Evolutionary conservation across 2,888 invertebrate species (phyloP), one percentile per base, ranked within the genome.

Genomic region (Sphinx pinastri): DNA sequence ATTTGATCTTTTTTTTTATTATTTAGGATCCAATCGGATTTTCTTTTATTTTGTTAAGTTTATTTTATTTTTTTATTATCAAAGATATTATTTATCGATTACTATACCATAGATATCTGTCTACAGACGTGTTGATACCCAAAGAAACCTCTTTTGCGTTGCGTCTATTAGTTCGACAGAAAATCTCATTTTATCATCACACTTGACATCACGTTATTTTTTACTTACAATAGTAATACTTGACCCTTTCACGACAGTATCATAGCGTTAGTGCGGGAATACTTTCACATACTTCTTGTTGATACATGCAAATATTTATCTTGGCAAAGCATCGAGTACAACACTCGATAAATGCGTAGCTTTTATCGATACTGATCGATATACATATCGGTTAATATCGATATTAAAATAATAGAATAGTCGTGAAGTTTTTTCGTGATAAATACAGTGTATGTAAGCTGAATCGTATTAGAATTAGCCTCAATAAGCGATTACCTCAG

Each of bases 391-490:
- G 19, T 25, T 13, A 57, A 25, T 59, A 49, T 63, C 47, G 63
- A 63, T 49, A 63, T 0, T 49, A 19, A 63, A 63, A 60, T 16
- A 59, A 38, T 14, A 60, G 47, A 45, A 60, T 60, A 60, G 45
- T 47, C 49, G 13, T 47, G 49, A 19, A 63, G 49, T 63, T 49
- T 19, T 63, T 63, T 63, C 69, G 71, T 57, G 68, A 68, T 55
- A 52, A 63, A n/a, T 57, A 66, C 49, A 38, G 59, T 59, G 45
- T 49, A 70, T 70, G 63, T 49, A 63, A 63, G 49, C 63, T 13
- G 49, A 19, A 38, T 59, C 59, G 51, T 68, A 68, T 31, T 68
- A 68, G 58, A 57, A 19, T 47, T 68, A 68, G 68, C 59, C 59
- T 16, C 59, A 59, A 16, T 59, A 59, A 60, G 55, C 55, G 49